Base-by-base conservation (phyloP, 2,113 vertebrate species). In the Hymenochirus boettgeri region DNA sequence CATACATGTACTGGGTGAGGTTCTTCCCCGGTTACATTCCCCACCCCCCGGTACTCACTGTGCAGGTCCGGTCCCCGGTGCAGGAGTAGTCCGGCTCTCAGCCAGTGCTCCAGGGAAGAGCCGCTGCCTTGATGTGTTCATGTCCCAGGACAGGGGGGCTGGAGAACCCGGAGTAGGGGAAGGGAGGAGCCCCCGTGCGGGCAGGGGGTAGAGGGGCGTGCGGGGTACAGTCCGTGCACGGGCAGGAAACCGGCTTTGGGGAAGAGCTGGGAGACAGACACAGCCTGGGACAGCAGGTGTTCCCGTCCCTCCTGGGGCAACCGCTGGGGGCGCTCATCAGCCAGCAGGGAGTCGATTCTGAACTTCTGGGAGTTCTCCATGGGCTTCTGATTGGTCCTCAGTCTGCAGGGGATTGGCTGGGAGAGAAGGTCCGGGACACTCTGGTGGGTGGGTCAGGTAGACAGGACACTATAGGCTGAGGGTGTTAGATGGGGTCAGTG, bases 341-440 rank as follows among this genome's bases (percentile, higher is more conserved):
- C 86, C 73, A 91, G 67, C 0, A 91, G 79, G 31, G 89, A 89
- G 33, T 91, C 89, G 53, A 90, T 91, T 23, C 86, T 73, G 76
- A 91, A 91, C 81, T 86, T 91, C 69, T 84, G 82, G 15, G 89
- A 89, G 66, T 87, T 90, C 47, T 89, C 89, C 82, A 89, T 75
- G 2, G 29, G 15, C 31, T 70, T 61, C 52, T 70, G 66, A 62
- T 70, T 27, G 12, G 42, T 4, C 6, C 13, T 19, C n/a, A 19
- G 15, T 21, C 3, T 19, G n/a, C n/a, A n/a, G n/a, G n/a, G n/a
- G n/a, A n/a, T n/a, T n/a, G n/a, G n/a, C n/a, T n/a, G n/a, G n/a
- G n/a, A n/a, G n/a, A n/a, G 29, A 1, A 17, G 39, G 57, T 5
- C n/a, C 5, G 33, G 54, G 12, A 22, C 19, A 11, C 23, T 11